Percentiles rank a stretch among this genome's conserved stretches.
These are phyloP conservation scores for Lytechinus pictus DNA, from an alignment of 35 echinoderm and acorn worm species.

Conservation along the genomic window DNA sequence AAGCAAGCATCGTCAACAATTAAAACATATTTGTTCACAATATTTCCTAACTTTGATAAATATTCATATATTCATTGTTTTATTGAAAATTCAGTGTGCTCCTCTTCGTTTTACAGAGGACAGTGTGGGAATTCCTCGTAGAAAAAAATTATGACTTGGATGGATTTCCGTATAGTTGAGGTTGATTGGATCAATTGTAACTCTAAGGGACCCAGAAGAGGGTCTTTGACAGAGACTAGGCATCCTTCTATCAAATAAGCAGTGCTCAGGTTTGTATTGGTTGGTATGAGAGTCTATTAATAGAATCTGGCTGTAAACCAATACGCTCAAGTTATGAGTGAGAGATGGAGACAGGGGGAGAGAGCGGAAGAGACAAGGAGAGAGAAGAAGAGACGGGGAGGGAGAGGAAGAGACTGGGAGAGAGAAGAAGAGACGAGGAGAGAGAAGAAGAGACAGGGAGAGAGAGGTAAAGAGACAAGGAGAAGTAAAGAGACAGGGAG, in stretches of 20 bases:
- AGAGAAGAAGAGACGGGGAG: too few relatives aligned
- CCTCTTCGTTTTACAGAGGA: too few relatives aligned
- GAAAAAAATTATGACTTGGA: too few relatives aligned
- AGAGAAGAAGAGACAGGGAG: background rate
- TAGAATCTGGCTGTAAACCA: background rate
- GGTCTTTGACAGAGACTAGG: background rate
- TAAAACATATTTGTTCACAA: too few relatives aligned
- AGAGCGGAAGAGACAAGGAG: background rate
- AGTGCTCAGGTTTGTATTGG: background rate
- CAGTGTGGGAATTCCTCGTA: too few relatives aligned
- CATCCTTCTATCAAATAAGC: background rate
- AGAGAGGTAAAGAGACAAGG: background rate
- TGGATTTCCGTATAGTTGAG: too few relatives aligned
- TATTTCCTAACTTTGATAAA: too few relatives aligned
- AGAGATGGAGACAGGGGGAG: background rate
- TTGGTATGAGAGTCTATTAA: background rate
- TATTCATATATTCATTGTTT: too few relatives aligned
- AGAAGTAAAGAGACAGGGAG: background rate
- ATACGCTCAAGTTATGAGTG: background rate
- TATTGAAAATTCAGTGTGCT: too few relatives aligned
- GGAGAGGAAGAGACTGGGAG: too few relatives aligned
- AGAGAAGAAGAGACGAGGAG: background rate
- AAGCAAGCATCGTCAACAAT: too few relatives aligned
- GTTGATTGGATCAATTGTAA: too few relatives aligned
- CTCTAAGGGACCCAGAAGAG: background rate